Percentiles rank a stretch among this genome's conserved stretches.
Evolutionary conservation across 2,113 vertebrate genomes (phyloP).

Genomic region (Paraplagusia blochii): DNA sequence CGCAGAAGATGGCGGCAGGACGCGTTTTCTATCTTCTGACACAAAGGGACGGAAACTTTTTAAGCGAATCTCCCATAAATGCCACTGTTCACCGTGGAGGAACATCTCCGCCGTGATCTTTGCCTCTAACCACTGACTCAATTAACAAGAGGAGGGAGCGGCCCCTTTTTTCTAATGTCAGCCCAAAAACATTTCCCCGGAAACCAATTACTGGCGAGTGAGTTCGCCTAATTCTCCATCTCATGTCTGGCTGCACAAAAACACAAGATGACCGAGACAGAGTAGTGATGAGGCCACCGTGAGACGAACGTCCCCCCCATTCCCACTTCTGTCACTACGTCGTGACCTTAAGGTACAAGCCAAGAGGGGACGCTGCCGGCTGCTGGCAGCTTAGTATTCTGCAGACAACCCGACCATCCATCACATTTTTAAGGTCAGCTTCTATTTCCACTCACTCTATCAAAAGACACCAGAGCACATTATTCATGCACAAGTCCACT

Average conservation of each 20-base stretch:
- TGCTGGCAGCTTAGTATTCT: slow-evolving; percentile 63
- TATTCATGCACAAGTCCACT: neutral
- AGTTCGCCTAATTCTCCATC: slow-evolving; percentile 65
- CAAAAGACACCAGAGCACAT: slow-evolving; percentile 46
- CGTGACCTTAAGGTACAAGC: slow-evolving; percentile 75
- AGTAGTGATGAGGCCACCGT: slow-evolving; percentile 51
- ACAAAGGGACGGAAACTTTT: slow-evolving; percentile 50
- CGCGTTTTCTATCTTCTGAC: slow-evolving; percentile 41
- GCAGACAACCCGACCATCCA: slow-evolving; percentile 63
- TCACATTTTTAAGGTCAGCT: slow-evolving; percentile 78
- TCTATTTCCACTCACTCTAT: slow-evolving; percentile 72
- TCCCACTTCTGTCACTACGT: slow-evolving; percentile 50
- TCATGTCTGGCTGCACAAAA: slow-evolving; percentile 59
- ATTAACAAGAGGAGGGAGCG: slow-evolving; percentile 60
- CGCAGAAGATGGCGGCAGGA: slow-evolving; percentile 3
- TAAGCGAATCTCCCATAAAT: slow-evolving; percentile 37
- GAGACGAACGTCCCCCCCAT: slow-evolving; percentile 56
- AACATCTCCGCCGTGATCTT: slow-evolving; percentile 49
- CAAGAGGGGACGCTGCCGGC: slow-evolving; percentile 50
- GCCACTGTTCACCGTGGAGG: slow-evolving; percentile 25
- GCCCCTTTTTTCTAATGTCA: slow-evolving; percentile 71
- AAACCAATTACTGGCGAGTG: slow-evolving; percentile 74
- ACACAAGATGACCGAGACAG: slow-evolving; percentile 41
- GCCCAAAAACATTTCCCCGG: slow-evolving; percentile 64
- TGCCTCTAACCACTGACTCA: slow-evolving; percentile 57